Percentiles rank a stretch among this genome's conserved stretches.
phyloP scores from a whole-genome alignment of 2,113 vertebrate species.

The Ochotona curzoniae region DNA sequence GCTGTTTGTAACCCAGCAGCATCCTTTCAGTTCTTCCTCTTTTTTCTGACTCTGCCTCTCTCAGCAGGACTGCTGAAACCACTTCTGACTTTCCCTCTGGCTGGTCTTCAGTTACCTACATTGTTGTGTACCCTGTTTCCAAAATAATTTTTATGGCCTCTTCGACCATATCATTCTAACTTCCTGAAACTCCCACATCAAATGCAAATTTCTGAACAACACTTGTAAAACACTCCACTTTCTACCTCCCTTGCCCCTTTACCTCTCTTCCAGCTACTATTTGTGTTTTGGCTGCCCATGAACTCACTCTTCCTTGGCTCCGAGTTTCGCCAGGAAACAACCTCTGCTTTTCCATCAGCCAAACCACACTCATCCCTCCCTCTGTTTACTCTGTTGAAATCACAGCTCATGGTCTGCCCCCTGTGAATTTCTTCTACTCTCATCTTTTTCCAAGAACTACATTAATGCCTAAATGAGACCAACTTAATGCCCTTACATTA shows the following conservation, averaged over 20 bases:
- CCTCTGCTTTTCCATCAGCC: constrained; percentile 73
- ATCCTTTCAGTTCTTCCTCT: not conserved
- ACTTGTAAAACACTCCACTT: constrained; percentile 27
- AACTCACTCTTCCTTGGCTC: constrained; percentile 63
- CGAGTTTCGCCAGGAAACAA: constrained; percentile 70
- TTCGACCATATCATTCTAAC: not conserved
- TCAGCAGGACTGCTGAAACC: not conserved
- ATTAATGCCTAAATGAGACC: constrained; percentile 55
- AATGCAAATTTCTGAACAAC: constrained; percentile 49
- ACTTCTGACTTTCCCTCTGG: constrained; percentile 19
- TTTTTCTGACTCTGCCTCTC: not conserved
- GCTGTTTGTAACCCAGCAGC: constrained; percentile 26
- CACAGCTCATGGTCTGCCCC: constrained; percentile 47
- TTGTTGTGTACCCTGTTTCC: not conserved
- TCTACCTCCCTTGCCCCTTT: constrained; percentile 32
- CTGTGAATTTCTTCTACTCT: constrained; percentile 58
- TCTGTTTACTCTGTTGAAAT: constrained; percentile 75
- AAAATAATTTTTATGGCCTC: constrained; percentile 37
- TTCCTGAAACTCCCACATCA: constrained; percentile 54
- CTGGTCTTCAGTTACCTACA: constrained; percentile 30
- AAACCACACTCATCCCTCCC: constrained; percentile 69
- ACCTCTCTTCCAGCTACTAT: constrained; percentile 56
- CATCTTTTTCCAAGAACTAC: constrained; percentile 58
- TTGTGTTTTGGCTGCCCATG: constrained; percentile 62
- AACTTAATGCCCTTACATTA: constrained; percentile 44